phyloP scores from a whole-genome alignment of 2,113 vertebrate species.

The Plecotus auritus region DNA sequence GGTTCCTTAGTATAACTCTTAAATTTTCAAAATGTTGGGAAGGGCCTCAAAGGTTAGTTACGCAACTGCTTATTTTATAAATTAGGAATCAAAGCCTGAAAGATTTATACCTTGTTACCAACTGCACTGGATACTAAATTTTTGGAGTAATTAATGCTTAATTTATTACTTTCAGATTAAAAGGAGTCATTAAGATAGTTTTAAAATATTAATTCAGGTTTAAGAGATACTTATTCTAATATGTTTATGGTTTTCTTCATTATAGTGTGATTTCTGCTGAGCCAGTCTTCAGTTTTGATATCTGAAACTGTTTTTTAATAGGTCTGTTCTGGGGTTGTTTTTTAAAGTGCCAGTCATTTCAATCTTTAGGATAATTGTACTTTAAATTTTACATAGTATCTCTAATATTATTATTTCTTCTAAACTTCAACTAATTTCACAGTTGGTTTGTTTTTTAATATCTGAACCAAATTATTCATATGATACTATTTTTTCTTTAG shows the following conservation, averaged over 20 bases:
- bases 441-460: slow-evolving; percentile 45
- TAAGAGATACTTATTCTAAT: neutral
- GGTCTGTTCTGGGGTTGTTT: neutral
- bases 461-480: slow-evolving; percentile 3
- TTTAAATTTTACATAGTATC: neutral
- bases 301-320: neutral
- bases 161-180: slow-evolving; percentile 31
- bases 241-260: neutral
- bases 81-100: neutral
- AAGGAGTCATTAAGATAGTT: slow-evolving; percentile 3
- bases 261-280: slow-evolving; percentile 12
- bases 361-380: neutral
- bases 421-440: neutral
- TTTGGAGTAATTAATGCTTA: slow-evolving; percentile 22
- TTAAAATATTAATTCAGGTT: slow-evolving; percentile 28
- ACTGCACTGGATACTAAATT: neutral
- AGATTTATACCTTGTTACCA: neutral
- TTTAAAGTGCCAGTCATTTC: neutral
- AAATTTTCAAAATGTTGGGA: neutral
- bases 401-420: neutral
- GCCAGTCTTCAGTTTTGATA: slow-evolving; percentile 32
- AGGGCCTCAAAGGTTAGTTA: neutral
- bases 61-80: neutral
- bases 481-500: neutral
- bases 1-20: neutral